Evolutionary conservation across 2,113 vertebrate species (phyloP), one percentile per base, ranked within the genome.

Genomic region (Colius striatus): DNA sequence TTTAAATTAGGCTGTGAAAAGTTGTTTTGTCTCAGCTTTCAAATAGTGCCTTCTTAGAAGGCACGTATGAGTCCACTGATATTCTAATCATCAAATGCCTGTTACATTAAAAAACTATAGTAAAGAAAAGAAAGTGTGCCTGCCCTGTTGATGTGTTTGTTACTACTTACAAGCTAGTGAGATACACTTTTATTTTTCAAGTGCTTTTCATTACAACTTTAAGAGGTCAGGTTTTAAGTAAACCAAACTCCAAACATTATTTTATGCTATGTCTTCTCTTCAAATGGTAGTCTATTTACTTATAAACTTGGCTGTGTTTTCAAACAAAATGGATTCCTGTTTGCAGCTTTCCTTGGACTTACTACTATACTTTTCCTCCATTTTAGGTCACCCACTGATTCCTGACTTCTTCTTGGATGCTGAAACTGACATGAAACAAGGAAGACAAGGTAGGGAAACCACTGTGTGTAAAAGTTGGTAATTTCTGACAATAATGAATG

Each of bases 341-440:
- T 50, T 53, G 27, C 54, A 94, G 11, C 36, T 87, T 82, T n/a
- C 50, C 29, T n/a, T 71, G 27, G 13, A 88, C 78, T 97, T 75
- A 68, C 47, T 82, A 14, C 17, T 86, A 34, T 3, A 14, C 89
- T 89, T 66, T 87, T 27, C 26, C 7, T 54, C 8, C 62, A 61
- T 95, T 96, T 78, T 97, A 99, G 99, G 99, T 80, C 98, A 99
- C 71, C 98, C 99, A 13, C 96, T 99, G 87, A 94, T 99, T 61
- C 99, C 99, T 54, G 99, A 99, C 96, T 99, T 99, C 90, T 99
- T 99, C 97, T 97, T 99, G 96, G 99, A 99, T 85, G 98, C 97
- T 23, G 95, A 98, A 57, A 92, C 67, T 60, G 98, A 98, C 25
- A 58, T 96, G 60, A 97, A 98, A 91, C 96, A 98, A 95, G 97